phyloP scores from a whole-genome alignment of 2,888 invertebrate species.

The Azorinus chamasolen region DNA sequence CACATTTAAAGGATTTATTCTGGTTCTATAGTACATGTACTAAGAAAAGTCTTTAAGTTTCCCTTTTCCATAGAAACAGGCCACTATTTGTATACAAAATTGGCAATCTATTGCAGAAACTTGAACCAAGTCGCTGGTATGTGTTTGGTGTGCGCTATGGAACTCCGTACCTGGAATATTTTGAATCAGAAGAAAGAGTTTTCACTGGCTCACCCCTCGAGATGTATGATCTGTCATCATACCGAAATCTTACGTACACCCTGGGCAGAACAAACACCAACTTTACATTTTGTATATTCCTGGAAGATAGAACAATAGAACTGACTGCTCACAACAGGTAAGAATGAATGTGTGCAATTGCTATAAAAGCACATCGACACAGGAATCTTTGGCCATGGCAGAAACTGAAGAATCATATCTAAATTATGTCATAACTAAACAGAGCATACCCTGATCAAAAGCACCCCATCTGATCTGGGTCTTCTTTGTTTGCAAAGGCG shows the following conservation, averaged over 20 bases:
- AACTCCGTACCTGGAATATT: conserved; percentile 79
- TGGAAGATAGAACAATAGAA: conserved; percentile 71
- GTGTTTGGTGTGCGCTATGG: conserved; percentile 76
- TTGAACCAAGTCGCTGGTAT: conserved; percentile 79
- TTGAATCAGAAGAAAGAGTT: conserved; percentile 76
- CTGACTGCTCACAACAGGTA: conserved; percentile 79
- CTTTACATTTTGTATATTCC: conserved; percentile 78
- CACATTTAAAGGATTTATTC: too few species aligned
- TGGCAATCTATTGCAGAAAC: conserved; percentile 78
- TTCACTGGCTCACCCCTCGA: conserved; percentile 73
- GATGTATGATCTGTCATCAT: conserved; percentile 70
- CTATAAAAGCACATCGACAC: too few species aligned
- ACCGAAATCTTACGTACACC: conserved; percentile 71
- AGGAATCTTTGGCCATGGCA: too few species aligned
- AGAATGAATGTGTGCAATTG: neutral
- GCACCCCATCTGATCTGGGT: too few species aligned
- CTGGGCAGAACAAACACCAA: conserved; percentile 64
- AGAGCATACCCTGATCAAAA: too few species aligned
- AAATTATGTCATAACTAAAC: too few species aligned
- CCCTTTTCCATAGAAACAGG: too few species aligned
- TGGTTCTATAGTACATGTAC: too few species aligned
- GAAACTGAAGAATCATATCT: too few species aligned
- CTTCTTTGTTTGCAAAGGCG: too few species aligned
- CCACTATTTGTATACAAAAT: too few species aligned
- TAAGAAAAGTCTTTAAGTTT: too few species aligned